Percentiles rank a stretch among this genome's conserved stretches.
Conservation (phyloP, 1,140 invertebrate species). For the Lordiphosa mommai region DNA sequence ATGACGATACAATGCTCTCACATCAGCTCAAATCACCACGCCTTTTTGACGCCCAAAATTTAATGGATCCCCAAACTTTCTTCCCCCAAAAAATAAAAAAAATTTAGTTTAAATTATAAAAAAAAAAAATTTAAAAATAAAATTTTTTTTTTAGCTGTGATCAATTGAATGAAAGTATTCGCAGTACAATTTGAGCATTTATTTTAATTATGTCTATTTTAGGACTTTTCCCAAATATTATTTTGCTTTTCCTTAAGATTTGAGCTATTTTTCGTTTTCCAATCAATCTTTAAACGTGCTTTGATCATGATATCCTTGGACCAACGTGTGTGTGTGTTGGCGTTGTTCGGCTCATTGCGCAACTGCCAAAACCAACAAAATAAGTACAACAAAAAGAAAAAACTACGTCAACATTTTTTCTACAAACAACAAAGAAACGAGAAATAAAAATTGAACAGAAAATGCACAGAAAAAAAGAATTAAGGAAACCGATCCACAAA, state of each 20-base stretch:
- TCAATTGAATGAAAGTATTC: too few species aligned
- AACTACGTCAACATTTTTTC: conserved; percentile 50
- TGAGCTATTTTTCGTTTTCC: conserved; percentile 11
- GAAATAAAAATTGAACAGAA: conserved; percentile 31
- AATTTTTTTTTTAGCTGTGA: too few species aligned
- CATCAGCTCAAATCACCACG: too few species aligned
- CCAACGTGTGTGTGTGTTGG: conserved; percentile 41
- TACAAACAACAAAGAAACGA: conserved; percentile 30
- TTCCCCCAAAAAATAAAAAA: too few species aligned
- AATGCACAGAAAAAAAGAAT: conserved; percentile 42
- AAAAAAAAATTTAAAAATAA: too few species aligned
- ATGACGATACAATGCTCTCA: too few species aligned
- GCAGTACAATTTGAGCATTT: too few species aligned
- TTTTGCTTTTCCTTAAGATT: neutral
- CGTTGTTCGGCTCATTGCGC: conserved; percentile 64
- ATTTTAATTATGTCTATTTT: neutral
- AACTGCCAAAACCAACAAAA: conserved; percentile 56
- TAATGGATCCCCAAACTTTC: too few species aligned
- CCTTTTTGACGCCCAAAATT: too few species aligned
- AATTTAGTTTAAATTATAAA: too few species aligned
- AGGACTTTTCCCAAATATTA: neutral
- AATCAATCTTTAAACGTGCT: conserved; percentile 51
- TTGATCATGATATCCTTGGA: conserved; percentile 50
- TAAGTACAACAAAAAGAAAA: conserved; percentile 8
- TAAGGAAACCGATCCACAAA: conserved; percentile 45